These are phyloP conservation scores for Drosophila fulvimacula DNA, from an alignment of 2,888 invertebrate species.

Conservation along the genomic window DNA sequence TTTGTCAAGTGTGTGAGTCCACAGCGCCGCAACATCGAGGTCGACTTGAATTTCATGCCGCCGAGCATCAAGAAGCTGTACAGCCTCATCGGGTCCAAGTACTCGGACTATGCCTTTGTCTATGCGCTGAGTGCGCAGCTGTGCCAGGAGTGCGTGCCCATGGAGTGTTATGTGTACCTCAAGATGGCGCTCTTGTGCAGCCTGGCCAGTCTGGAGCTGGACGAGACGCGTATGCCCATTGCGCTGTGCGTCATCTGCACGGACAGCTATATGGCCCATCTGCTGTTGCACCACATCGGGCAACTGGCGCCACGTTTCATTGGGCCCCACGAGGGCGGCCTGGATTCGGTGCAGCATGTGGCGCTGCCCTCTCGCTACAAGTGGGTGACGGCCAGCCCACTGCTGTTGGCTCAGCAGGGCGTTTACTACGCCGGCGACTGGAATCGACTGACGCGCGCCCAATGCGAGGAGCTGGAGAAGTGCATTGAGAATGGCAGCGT, in stretches of 20 bases:
- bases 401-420: constrained; percentile 83
- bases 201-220: constrained; percentile 82
- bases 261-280: constrained; percentile 75
- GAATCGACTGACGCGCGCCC: constrained; percentile 72
- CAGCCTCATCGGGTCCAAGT: constrained; percentile 65
- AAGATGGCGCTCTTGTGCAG: constrained; percentile 85
- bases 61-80: constrained; percentile 68
- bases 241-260: constrained; percentile 80
- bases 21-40: not conserved
- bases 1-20: constrained; percentile 21
- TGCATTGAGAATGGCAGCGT: constrained; percentile 70
- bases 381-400: constrained; percentile 83
- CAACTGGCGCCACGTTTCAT: constrained; percentile 81
- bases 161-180: constrained; percentile 84
- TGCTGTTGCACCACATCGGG: constrained; percentile 77
- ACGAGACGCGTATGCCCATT: constrained; percentile 76
- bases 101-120: constrained; percentile 84
- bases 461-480: constrained; percentile 73
- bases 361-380: constrained; percentile 50
- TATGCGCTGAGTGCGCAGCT: constrained; percentile 84
- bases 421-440: constrained; percentile 84
- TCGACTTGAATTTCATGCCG: constrained; percentile 61
- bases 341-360: constrained; percentile 30
- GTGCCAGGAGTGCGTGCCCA: constrained; percentile 83
- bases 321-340: constrained; percentile 75